A percentile compares a stretch with the other conserved stretches of the same genome.
Evolutionary conservation across 2,888 invertebrate species (phyloP).

Genomic region (Rhorus exstirpatorius): DNA sequence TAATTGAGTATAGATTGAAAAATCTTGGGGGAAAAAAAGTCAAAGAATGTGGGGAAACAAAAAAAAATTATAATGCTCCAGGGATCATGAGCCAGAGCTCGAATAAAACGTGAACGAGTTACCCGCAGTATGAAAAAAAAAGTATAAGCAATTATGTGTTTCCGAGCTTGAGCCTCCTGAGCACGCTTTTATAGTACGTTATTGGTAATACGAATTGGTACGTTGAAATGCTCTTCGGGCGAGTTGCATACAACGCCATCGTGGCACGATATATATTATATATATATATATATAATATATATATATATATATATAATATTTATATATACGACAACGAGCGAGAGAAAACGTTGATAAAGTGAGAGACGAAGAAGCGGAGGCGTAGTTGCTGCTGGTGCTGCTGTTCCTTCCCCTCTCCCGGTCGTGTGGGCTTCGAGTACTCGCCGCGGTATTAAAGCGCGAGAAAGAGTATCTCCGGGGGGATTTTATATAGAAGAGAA

Average conservation of each 20-base stretch:
- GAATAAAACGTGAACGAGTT: too few relatives aligned
- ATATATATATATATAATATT: too few relatives aligned
- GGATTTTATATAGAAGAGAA: slow-evolving; percentile 69
- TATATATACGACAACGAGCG: slow-evolving; percentile 9
- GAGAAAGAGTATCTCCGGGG: slow-evolving; percentile 66
- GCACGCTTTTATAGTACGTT: slow-evolving; percentile 38
- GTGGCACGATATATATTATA: slow-evolving; percentile 15
- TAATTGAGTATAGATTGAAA: too few relatives aligned
- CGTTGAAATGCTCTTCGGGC: slow-evolving; percentile 27
- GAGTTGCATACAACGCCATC: not conserved
- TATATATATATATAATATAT: too few relatives aligned
- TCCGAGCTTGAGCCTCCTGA: slow-evolving; percentile 17
- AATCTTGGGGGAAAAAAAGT: too few relatives aligned
- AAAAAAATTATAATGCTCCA: too few relatives aligned
- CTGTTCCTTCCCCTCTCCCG: slow-evolving; percentile 47
- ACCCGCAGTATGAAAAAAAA: not conserved
- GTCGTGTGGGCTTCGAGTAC: slow-evolving; percentile 58
- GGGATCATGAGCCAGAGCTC: too few relatives aligned
- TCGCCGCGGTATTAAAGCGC: slow-evolving; percentile 56
- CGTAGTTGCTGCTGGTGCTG: slow-evolving; percentile 67
- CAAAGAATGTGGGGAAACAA: too few relatives aligned
- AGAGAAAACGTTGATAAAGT: slow-evolving; percentile 27
- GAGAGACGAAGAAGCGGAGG: slow-evolving; percentile 65
- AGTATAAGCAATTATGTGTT: not conserved
- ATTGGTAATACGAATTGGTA: slow-evolving; percentile 35